These are phyloP conservation scores for Psephotus haematonotus DNA, from an alignment of 2,113 vertebrate genomes.

Conservation along the genomic window DNA sequence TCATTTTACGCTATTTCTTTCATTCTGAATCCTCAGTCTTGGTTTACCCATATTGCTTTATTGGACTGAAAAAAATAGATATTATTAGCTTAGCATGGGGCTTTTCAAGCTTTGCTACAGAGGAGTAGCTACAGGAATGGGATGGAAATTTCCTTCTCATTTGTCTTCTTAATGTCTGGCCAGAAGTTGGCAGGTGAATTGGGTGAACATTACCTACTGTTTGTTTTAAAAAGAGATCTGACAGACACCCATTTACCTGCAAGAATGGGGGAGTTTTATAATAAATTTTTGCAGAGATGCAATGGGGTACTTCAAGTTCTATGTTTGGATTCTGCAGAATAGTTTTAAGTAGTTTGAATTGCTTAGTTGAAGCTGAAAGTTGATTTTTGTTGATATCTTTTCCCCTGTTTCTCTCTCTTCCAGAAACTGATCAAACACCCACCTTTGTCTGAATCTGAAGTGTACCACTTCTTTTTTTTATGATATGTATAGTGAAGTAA, in stretches of 20 bases:
- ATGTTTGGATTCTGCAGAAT: not conserved
- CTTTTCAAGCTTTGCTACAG: not conserved
- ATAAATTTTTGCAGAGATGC: not conserved
- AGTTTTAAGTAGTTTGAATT: not conserved
- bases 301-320: not conserved
- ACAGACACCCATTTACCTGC: not conserved
- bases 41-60: not conserved
- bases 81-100: not conserved
- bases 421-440: not conserved
- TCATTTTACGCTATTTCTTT: not conserved
- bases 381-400: not conserved
- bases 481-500: not conserved
- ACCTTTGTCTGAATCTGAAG: not conserved
- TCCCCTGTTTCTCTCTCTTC: not conserved
- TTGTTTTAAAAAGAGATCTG: not conserved
- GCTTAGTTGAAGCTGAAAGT: not conserved
- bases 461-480: not conserved
- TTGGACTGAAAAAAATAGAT: not conserved
- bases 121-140: not conserved
- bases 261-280: not conserved
- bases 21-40: not conserved
- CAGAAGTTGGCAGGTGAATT: not conserved
- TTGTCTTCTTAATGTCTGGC: not conserved
- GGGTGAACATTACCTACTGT: not conserved
- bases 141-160: not conserved